Conservation (phyloP, 2,888 invertebrate species). For the Dromius quadrimaculatus region DNA sequence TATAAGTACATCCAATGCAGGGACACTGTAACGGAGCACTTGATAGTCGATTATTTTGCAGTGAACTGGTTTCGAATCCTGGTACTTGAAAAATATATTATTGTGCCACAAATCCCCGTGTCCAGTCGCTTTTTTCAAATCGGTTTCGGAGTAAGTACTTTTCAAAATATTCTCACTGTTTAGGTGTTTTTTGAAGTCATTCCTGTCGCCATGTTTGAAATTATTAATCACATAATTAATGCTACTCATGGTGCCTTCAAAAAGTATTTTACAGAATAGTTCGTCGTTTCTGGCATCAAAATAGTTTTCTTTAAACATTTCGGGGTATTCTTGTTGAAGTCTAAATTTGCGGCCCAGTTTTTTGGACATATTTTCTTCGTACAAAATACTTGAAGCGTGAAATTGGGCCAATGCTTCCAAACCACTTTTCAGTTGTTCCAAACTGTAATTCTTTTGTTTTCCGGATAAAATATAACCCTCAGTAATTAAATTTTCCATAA, state of each 20-base stretch:
- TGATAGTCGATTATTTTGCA: slow-evolving; percentile 62
- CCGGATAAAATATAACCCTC: slow-evolving; percentile 55
- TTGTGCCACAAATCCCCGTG: slow-evolving; percentile 62
- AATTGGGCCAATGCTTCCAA: slow-evolving; percentile 68
- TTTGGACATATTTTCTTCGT: slow-evolving; percentile 64
- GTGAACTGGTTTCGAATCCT: slow-evolving; percentile 53
- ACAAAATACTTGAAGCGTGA: slow-evolving; percentile 69
- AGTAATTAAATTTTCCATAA: slow-evolving; percentile 59
- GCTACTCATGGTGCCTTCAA: slow-evolving; percentile 55
- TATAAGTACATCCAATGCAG: slow-evolving; percentile 59
- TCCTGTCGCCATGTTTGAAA: slow-evolving; percentile 56
- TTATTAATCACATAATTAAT: slow-evolving; percentile 57
- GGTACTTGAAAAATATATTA: slow-evolving; percentile 60
- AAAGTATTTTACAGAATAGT: slow-evolving; percentile 28
- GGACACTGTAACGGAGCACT: slow-evolving; percentile 59
- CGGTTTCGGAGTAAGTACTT: background rate
- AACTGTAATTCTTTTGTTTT: slow-evolving; percentile 65
- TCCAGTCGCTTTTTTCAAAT: slow-evolving; percentile 56
- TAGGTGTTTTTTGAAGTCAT: slow-evolving; percentile 55
- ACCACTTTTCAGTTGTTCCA: slow-evolving; percentile 67
- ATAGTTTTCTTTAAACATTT: slow-evolving; percentile 57
- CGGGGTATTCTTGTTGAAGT: slow-evolving; percentile 56
- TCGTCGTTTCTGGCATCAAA: slow-evolving; percentile 1
- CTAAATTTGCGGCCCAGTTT: slow-evolving; percentile 54
- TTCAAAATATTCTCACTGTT: background rate